These are phyloP conservation scores for Phragmatobia fuliginosa DNA, from an alignment of 2,888 invertebrate species.

Conservation along the genomic window DNA sequence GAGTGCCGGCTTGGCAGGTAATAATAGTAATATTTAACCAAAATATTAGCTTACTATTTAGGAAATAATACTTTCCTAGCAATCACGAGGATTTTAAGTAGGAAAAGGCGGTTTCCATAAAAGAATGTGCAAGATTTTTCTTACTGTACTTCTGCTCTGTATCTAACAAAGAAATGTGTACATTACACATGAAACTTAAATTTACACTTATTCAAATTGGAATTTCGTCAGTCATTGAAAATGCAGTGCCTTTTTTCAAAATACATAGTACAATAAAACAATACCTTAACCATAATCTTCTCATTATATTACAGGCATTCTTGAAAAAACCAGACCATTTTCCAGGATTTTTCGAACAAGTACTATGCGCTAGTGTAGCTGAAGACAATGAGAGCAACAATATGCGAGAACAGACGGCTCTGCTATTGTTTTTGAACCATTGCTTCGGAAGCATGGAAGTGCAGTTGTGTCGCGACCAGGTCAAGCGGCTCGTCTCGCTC, in stretches of 20 bases:
- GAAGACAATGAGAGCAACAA: conserved; percentile 78
- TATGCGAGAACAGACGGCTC: conserved; percentile 93
- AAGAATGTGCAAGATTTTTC: no score
- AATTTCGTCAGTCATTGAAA: no score
- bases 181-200: no score
- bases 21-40: conserved; percentile 30
- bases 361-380: conserved; percentile 91
- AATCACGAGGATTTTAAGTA: no score
- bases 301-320: conserved; percentile 88
- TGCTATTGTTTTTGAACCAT: conserved; percentile 96
- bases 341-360: conserved; percentile 93
- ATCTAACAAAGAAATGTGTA: no score
- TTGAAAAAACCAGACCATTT: conserved; percentile 92
- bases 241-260: not conserved
- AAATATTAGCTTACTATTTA: not conserved
- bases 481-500: not conserved
- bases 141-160: no score
- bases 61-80: not conserved
- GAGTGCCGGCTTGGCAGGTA: conserved; percentile 98
- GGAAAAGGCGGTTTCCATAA: no score
- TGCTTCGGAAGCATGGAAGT: conserved; percentile 99
- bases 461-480: conserved; percentile 86
- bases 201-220: no score
- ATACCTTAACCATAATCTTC: not conserved
- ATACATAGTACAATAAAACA: not conserved